These are phyloP conservation scores for Potamarius usumacintae DNA, from an alignment of 2,113 vertebrate species.

Conservation along the genomic window DNA sequence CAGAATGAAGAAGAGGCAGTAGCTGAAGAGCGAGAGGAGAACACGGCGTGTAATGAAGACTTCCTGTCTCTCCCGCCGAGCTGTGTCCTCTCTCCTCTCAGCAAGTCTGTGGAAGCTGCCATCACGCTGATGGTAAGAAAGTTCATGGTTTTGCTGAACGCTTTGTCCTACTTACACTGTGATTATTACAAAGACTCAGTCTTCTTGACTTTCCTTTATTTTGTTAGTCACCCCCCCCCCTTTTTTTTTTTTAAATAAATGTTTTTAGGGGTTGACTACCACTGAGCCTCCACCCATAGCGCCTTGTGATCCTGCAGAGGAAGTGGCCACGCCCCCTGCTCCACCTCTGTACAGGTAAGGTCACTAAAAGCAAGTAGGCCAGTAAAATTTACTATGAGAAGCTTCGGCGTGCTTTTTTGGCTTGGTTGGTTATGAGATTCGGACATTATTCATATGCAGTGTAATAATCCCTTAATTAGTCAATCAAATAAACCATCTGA, in stretches of 20 bases:
- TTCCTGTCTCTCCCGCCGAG: conserved; percentile 67
- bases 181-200: not conserved
- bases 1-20: not conserved
- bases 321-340: conserved; percentile 28
- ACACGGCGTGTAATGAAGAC: conserved; percentile 55
- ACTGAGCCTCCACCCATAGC: conserved; percentile 48
- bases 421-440: not conserved
- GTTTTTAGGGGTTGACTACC: conserved; percentile 60
- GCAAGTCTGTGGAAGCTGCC: conserved; percentile 73
- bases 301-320: conserved; percentile 52
- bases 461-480: not conserved
- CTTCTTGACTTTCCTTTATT: not conserved
- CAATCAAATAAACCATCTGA: too few relatives aligned
- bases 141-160: not conserved
- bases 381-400: too few relatives aligned
- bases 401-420: not conserved
- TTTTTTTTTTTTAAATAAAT: not conserved
- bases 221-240: not conserved
- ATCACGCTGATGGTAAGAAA: conserved; percentile 74
- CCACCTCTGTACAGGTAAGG: conserved; percentile 73
- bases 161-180: not conserved
- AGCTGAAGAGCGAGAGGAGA: not conserved
- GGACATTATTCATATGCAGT: not conserved
- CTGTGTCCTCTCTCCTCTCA: conserved; percentile 75
- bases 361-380: not conserved